Conservation (phyloP, 2,888 invertebrate species). For the Cheilosia pagana region DNA sequence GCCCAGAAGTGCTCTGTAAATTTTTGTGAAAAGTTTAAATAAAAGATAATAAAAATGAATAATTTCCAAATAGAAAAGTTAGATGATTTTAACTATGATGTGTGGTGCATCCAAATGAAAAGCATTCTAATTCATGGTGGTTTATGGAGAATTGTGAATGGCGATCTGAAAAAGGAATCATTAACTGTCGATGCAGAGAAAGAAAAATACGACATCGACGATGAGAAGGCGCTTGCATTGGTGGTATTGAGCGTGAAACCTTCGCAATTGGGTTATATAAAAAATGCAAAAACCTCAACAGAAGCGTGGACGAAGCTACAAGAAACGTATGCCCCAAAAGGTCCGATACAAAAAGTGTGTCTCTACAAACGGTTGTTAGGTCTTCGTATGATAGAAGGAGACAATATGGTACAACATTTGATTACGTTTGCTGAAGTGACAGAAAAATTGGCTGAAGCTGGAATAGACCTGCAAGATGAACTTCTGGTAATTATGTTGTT, state of each 20-base stretch:
- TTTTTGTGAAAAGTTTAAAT: constrained; percentile 5
- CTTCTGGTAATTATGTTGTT: constrained; percentile 29
- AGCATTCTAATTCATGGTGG: constrained; percentile 46
- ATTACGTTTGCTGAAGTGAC: constrained; percentile 40
- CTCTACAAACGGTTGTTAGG: constrained; percentile 53
- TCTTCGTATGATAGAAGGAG: constrained; percentile 32
- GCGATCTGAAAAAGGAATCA: constrained; percentile 38
- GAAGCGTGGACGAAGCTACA: constrained; percentile 59
- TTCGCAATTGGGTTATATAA: constrained; percentile 57
- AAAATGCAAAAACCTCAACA: constrained; percentile 46
- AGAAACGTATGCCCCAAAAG: constrained; percentile 37
- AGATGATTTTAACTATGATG: constrained; percentile 35
- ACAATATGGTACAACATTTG: constrained; percentile 27
- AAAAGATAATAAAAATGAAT: constrained; percentile 25
- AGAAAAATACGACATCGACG: constrained; percentile 44
- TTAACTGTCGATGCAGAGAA: constrained; percentile 23
- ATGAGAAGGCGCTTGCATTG: constrained; percentile 53
- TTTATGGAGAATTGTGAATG: constrained; percentile 42
- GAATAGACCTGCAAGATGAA: constrained; percentile 39
- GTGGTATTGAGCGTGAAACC: constrained; percentile 54
- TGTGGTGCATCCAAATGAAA: constrained; percentile 46
- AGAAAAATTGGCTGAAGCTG: constrained; percentile 34
- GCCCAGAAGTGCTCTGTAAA: constrained; percentile 48
- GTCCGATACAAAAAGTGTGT: constrained; percentile 57
- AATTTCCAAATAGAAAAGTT: constrained; percentile 42